A percentile compares a stretch with the other conserved stretches of the same genome.
phyloP scores from a whole-genome alignment of 2,113 vertebrate genomes.

The Lagenorhynchus albirostris region DNA sequence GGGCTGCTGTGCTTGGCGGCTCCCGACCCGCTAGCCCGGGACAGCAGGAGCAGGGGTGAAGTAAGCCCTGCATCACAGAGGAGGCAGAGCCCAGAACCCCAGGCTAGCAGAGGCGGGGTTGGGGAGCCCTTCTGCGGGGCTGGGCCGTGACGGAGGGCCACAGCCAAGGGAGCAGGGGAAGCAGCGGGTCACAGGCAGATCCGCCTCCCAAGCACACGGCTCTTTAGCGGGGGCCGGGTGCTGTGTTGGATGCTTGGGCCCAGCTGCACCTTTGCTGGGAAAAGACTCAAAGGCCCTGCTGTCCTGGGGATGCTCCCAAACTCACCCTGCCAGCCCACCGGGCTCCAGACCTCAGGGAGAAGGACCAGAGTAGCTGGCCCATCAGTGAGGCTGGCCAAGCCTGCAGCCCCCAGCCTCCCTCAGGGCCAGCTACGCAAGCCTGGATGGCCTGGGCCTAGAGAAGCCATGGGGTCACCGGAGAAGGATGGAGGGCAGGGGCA shows the following conservation, averaged over 20 bases:
- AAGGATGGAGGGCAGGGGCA: background rate
- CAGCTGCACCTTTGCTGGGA: background rate
- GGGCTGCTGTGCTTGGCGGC: background rate
- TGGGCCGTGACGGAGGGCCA: rapidly evolving
- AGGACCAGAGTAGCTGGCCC: background rate
- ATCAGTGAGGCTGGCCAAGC: background rate
- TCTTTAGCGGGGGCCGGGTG: background rate
- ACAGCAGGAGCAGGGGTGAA: background rate
- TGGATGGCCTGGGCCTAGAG: background rate
- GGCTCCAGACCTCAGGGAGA: background rate
- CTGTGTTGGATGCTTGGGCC: no score
- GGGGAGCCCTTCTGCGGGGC: background rate
- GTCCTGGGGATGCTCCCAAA: background rate
- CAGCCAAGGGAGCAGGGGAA: rapidly evolving
- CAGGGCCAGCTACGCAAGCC: rapidly evolving
- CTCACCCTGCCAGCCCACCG: rapidly evolving
- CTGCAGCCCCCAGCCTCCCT: rapidly evolving
- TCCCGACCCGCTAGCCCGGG: background rate
- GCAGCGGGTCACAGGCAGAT: background rate
- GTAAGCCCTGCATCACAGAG: background rate
- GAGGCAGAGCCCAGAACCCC: background rate
- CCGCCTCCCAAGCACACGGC: background rate
- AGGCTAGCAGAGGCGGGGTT: background rate
- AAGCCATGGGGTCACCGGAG: background rate
- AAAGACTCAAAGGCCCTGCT: rapidly evolving